These are phyloP conservation scores for Latheticus oryzae DNA, from an alignment of 2,888 invertebrate species.

Conservation along the genomic window DNA sequence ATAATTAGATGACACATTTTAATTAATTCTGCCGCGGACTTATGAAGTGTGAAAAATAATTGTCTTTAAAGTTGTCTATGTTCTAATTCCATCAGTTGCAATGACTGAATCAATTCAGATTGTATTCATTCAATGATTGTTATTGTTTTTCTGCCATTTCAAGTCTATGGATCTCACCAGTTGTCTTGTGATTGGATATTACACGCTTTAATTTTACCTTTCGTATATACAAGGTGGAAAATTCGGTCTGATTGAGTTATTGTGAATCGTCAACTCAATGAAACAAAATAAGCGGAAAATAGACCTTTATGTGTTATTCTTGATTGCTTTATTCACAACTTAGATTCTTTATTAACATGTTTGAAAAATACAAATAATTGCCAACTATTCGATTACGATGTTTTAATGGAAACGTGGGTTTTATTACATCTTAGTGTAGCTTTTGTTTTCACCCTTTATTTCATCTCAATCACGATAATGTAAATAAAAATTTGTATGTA, in stretches of 20 bases:
- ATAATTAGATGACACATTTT: too few species aligned
- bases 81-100: too few species aligned
- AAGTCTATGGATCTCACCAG: too few species aligned
- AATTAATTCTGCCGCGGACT: too few species aligned
- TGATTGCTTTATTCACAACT: conserved; percentile 31
- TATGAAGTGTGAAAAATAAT: too few species aligned
- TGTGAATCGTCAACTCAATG: conserved; percentile 27
- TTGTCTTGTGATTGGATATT: too few species aligned
- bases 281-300: conserved; percentile 37
- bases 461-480: conserved; percentile 6
- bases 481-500: conserved; percentile 7
- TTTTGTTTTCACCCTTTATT: conserved; percentile 17
- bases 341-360: conserved; percentile 9
- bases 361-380: conserved; percentile 29
- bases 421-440: conserved; percentile 12
- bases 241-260: conserved; percentile 38
- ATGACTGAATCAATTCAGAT: too few species aligned
- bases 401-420: conserved; percentile 7
- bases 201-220: conserved; percentile 36
- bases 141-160: too few species aligned
- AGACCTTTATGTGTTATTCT: conserved; percentile 34
- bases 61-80: too few species aligned
- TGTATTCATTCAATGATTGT: too few species aligned
- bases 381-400: conserved; percentile 10
- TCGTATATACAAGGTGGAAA: conserved; percentile 30